Evolutionary conservation across 2,888 invertebrate species (phyloP), one percentile per base, ranked within the genome.

Genomic region (Amblyjoppa fuscipennis): DNA sequence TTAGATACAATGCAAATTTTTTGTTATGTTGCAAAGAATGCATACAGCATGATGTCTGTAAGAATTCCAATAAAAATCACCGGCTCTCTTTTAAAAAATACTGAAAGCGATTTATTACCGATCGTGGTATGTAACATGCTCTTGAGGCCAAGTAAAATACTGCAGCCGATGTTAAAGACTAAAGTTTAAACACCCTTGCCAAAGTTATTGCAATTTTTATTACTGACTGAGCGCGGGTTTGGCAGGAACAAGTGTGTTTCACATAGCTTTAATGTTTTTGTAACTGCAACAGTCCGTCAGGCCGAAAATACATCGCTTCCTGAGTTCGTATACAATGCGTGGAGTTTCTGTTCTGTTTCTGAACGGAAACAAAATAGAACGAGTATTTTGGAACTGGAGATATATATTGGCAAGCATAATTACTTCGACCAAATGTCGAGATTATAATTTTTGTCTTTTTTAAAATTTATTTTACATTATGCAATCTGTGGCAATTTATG

Each of bases 331-430:
- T 64, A 64, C 6, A 64, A 64, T 64, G 1, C n/a, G 34, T 16
- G 34, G 34, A 45, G 45, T 45, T 45, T 64, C 61, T 64, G 61
- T 34, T 64, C 34, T 64, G 61, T 34, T 64, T 64, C 61, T n/a
- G 4, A 6, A 34, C 6, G 4, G 16, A 64, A 64, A 64, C 34
- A 31, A 31, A 2, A 6, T n/a, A 16, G 31, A 28, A 31, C 25
- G 31, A 64, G 28, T 64, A 64, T 64, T 64, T 16, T 16, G 16
- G 64, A 64, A 64, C 16, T 11, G 34, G n/a, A 64, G n/a, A 6
- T 4, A 6, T 31, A 16, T 3, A n/a, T 3, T 2, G n/a, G 64
- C 61, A 28, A 9, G 28, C 11, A 28, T 11, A 0, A 4, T 28
- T 59, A 28, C 13, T 59, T 11, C 11, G 7, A 3, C 13, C 9